Evolutionary conservation across 2,888 invertebrate species (phyloP).

Genomic region (Melanophora roralis): DNA sequence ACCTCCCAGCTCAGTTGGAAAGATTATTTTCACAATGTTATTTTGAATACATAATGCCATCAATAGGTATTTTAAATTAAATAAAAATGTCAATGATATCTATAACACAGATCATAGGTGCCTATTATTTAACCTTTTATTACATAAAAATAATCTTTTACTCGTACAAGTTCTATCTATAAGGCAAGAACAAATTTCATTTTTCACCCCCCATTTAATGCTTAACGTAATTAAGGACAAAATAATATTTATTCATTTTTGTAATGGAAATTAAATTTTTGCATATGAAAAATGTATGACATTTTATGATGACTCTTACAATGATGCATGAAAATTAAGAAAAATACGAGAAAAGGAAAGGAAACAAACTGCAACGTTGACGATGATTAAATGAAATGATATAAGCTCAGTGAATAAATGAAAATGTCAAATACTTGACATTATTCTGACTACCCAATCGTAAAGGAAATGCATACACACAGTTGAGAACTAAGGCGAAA

Average conservation of each 20-base stretch:
- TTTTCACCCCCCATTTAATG: not conserved
- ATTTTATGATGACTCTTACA: conserved; percentile 13
- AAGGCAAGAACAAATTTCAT: too few relatives aligned
- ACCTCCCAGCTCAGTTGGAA: too few relatives aligned
- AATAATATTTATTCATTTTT: not conserved
- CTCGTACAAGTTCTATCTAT: too few relatives aligned
- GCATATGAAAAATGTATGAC: conserved; percentile 22
- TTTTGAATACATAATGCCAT: too few relatives aligned
- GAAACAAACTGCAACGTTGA: conserved; percentile 9
- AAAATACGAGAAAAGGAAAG: not conserved
- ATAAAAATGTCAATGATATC: too few relatives aligned
- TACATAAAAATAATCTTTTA: too few relatives aligned
- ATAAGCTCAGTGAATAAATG: conserved; percentile 42
- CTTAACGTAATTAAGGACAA: not conserved
- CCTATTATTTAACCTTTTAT: too few relatives aligned
- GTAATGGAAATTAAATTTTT: not conserved
- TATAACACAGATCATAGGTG: too few relatives aligned
- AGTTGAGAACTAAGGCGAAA: not conserved
- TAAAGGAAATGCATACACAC: conserved; percentile 2
- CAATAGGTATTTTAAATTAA: too few relatives aligned
- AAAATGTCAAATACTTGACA: conserved; percentile 53
- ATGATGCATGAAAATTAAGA: not conserved
- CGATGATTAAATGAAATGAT: conserved; percentile 33
- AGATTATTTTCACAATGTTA: too few relatives aligned
- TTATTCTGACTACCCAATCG: conserved; percentile 37